Evolutionary conservation across 2,888 invertebrate species (phyloP), one percentile per base, ranked within the genome.

Genomic region (Ophioninae sp.): DNA sequence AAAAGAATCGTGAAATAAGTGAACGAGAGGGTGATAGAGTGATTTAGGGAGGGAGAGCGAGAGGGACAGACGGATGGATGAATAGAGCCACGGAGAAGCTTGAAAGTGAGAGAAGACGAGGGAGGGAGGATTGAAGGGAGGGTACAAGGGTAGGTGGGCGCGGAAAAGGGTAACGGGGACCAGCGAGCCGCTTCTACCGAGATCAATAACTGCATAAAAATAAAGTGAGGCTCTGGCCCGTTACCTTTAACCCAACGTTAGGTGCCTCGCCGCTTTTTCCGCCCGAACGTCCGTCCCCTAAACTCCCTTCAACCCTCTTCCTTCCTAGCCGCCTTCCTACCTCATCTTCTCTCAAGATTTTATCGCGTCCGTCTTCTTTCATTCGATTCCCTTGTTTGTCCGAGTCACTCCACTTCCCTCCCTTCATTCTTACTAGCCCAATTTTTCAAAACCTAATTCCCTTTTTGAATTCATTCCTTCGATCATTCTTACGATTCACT

Each of bases 181-280:
- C 84, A 85, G 85, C 84, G 86, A 86, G 86, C 86, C 90, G 89
- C 87, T 91, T 90, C 91, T 89, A 91, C 91, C 89, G 90, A 92
- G 92, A 92, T 93, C 92, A 92, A 92, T 93, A 93, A 92, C 92
- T 93, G 92, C 92, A 93, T 93, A 92, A 92, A 93, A 92, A 92
- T 92, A 93, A 92, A 92, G 92, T 90, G 92, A 92, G 92, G 90
- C 91, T 92, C 91, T 92, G 90, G 92, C 91, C 91, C 91, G 91
- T 91, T 91, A 92, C 92, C 91, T 92, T 92, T 91, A 91, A 91
- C 92, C 91, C 91, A 90, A 91, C 90, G 87, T 86, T 86, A 87
- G 70, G 78, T 77, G 81, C 87, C 89, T 84, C 75, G 78, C 84
- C 76, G 69, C 80, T 83, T 81, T 84, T 82, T 83, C 79, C 81